These are phyloP conservation scores for Argynnis bischoffii DNA, from an alignment of 2,888 invertebrate genomes.

Conservation along the genomic window DNA sequence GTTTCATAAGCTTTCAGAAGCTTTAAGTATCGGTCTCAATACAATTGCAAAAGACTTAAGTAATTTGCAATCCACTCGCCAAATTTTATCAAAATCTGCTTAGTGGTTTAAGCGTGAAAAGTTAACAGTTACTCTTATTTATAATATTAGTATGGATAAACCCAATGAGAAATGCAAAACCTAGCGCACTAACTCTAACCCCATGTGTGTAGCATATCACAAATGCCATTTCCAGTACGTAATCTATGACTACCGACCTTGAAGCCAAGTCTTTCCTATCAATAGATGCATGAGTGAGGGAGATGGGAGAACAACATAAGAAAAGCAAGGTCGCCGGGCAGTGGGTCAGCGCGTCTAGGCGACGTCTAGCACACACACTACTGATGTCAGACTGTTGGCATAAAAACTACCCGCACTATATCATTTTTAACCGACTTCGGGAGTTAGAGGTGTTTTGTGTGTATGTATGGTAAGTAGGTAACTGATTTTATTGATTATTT, in stretches of 20 bases:
- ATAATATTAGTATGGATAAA: no score
- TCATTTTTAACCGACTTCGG: neutral
- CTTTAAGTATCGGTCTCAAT: no score
- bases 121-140: no score
- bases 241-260: conserved; percentile 46
- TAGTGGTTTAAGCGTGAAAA: no score
- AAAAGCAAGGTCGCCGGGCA: conserved; percentile 78
- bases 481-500: no score
- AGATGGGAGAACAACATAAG: conserved; percentile 74
- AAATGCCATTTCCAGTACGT: conserved; percentile 19
- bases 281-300: conserved; percentile 59
- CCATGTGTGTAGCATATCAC: neutral
- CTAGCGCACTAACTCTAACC: neutral
- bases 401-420: conserved; percentile 34
- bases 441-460: neutral
- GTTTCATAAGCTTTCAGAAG: no score
- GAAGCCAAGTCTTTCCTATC: conserved; percentile 64
- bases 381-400: conserved; percentile 51
- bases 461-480: neutral
- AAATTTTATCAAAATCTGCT: no score
- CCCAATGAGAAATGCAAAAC: neutral
- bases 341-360: conserved; percentile 80
- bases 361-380: conserved; percentile 77
- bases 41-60: no score
- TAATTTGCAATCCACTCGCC: no score